Conservation (phyloP, 64 coral and sea anemone genomes). For the Actinia equina region DNA sequence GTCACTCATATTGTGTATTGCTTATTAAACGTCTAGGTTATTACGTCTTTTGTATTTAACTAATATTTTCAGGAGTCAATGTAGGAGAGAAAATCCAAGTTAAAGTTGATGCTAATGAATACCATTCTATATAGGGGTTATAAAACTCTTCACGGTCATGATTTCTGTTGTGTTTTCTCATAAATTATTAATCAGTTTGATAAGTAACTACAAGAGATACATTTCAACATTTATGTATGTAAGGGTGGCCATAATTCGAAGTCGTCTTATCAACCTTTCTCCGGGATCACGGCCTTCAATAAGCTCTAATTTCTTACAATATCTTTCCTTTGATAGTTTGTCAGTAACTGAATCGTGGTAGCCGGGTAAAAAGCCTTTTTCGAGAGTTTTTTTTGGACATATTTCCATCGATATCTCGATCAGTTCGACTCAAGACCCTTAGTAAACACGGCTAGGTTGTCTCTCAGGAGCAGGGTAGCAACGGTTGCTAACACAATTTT, state of each 20-base stretch:
- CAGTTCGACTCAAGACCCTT: not conserved
- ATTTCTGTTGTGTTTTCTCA: too few relatives aligned
- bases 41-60: too few relatives aligned
- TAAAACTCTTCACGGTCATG: too few relatives aligned
- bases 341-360: not conserved
- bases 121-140: too few relatives aligned
- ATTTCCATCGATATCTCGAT: not conserved
- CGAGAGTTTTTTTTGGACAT: not conserved
- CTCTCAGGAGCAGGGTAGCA: not conserved
- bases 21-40: too few relatives aligned
- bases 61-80: too few relatives aligned
- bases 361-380: not conserved
- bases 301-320: not conserved
- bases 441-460: constrained; percentile 8
- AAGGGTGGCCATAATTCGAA: constrained; percentile 29
- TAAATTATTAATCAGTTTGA: too few relatives aligned
- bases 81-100: too few relatives aligned
- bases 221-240: constrained; percentile 37
- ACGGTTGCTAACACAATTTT: not conserved
- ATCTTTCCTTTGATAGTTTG: not conserved
- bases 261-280: constrained; percentile 34
- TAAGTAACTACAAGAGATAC: too few relatives aligned
- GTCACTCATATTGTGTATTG: too few relatives aligned
- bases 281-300: constrained; percentile 13
- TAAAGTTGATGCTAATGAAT: too few relatives aligned